Evolutionary conservation across 2,797 vertebrate genomes (phyloP).

Genomic region (Melanotaenia maccullochi): DNA sequence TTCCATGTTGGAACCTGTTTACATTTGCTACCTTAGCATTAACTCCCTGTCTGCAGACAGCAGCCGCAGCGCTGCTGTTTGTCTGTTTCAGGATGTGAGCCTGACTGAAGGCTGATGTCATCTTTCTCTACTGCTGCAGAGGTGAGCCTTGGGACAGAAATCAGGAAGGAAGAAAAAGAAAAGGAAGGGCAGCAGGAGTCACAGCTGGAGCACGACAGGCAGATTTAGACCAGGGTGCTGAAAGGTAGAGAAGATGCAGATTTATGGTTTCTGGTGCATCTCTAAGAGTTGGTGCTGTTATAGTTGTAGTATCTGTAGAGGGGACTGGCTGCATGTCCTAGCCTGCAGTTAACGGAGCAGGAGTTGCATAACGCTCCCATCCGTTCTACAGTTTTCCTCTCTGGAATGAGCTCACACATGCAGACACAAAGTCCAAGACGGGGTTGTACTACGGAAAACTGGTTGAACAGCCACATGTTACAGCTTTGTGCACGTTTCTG

Average conservation of each 20-base stretch:
- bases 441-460: constrained; percentile 21
- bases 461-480: constrained; percentile 17
- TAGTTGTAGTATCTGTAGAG: constrained; percentile 18
- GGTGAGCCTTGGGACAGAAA: constrained; percentile 77
- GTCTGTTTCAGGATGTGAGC: constrained; percentile 71
- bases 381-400: constrained; percentile 73
- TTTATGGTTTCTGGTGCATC: constrained; percentile 51
- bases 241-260: constrained; percentile 66
- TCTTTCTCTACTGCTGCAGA: constrained; percentile 75
- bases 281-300: constrained; percentile 43
- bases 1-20: constrained; percentile 20
- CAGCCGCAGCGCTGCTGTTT: constrained; percentile 59
- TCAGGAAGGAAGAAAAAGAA: constrained; percentile 50
- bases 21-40: neutral
- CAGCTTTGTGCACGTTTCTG: constrained; percentile 51
- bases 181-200: constrained; percentile 42
- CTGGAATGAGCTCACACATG: constrained; percentile 70
- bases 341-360: constrained; percentile 64
- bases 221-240: constrained; percentile 58
- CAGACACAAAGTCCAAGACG: constrained; percentile 25
- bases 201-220: constrained; percentile 36
- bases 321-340: constrained; percentile 71
- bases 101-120: constrained; percentile 75
- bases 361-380: constrained; percentile 77
- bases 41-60: constrained; percentile 31